Conservation (phyloP, 2,113 vertebrate genomes). For the Axis porcinus region DNA sequence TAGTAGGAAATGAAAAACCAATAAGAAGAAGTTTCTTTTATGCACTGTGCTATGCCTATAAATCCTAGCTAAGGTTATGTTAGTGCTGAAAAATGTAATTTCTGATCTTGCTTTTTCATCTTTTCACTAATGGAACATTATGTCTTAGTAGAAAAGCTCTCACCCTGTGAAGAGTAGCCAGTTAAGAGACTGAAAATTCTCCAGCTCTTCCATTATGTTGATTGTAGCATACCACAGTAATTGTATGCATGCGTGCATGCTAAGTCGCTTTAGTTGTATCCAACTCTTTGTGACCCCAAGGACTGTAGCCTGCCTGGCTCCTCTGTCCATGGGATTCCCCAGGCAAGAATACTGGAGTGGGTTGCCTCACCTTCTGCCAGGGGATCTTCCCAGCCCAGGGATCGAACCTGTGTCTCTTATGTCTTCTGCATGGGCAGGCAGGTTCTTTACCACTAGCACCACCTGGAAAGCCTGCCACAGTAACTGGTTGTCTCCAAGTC, state of each 20-base stretch:
- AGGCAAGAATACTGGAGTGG: not conserved
- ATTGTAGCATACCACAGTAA: conserved; percentile 30
- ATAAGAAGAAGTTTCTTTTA: not conserved
- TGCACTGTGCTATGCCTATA: not conserved
- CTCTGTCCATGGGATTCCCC: not conserved
- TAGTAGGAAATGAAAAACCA: not conserved
- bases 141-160: not conserved
- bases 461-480: not conserved
- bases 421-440: not conserved
- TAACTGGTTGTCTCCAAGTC: not conserved
- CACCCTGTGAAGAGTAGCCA: not conserved
- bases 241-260: not conserved
- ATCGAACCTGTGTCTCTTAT: not conserved
- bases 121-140: conserved; percentile 18
- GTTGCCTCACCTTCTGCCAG: not conserved
- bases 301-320: not conserved
- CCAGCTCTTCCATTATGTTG: not conserved
- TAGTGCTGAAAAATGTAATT: not conserved
- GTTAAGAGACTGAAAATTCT: not conserved
- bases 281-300: not conserved
- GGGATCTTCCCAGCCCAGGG: not conserved
- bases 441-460: not conserved
- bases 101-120: not conserved
- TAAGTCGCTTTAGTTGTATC: not conserved
- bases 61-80: not conserved